These are phyloP conservation scores for Papilio elwesi DNA, from an alignment of 2,888 invertebrate species.

Conservation along the genomic window DNA sequence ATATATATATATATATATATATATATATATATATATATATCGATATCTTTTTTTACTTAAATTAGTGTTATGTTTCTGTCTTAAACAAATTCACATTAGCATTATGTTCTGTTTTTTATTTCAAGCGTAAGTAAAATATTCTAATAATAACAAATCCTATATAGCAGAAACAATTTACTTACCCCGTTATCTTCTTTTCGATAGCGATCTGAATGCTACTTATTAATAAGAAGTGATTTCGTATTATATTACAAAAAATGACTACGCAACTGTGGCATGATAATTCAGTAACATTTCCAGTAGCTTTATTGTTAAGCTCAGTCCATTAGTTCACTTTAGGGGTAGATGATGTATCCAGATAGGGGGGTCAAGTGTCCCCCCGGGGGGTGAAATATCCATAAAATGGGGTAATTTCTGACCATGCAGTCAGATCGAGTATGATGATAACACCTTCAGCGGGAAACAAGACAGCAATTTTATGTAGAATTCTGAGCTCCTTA, in stretches of 20 bases:
- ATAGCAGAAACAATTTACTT: too few relatives aligned
- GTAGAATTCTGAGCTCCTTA: constrained; percentile 77
- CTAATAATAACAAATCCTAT: too few relatives aligned
- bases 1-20: too few relatives aligned
- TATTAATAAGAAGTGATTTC: not conserved
- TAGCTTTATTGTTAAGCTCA: constrained; percentile 56
- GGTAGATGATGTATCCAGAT: constrained; percentile 83
- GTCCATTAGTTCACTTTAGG: constrained; percentile 79
- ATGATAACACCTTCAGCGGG: constrained; percentile 70
- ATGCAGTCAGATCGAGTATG: constrained; percentile 78
- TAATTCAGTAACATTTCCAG: constrained; percentile 54
- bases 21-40: too few relatives aligned
- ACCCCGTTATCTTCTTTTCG: too few relatives aligned
- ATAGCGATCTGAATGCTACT: not conserved
- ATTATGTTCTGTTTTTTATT: not conserved
- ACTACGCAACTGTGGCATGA: not conserved
- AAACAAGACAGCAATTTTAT: constrained; percentile 82
- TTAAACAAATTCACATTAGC: too few relatives aligned
- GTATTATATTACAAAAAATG: not conserved
- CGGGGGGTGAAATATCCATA: constrained; percentile 81
- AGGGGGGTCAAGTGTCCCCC: constrained; percentile 82
- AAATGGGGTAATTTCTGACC: constrained; percentile 80
- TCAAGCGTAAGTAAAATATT: too few relatives aligned
- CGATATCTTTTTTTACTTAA: too few relatives aligned
- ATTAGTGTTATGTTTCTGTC: too few relatives aligned